Evolutionary conservation across 2,888 invertebrate species (phyloP).

Genomic region (Himalopsyche japonica): DNA sequence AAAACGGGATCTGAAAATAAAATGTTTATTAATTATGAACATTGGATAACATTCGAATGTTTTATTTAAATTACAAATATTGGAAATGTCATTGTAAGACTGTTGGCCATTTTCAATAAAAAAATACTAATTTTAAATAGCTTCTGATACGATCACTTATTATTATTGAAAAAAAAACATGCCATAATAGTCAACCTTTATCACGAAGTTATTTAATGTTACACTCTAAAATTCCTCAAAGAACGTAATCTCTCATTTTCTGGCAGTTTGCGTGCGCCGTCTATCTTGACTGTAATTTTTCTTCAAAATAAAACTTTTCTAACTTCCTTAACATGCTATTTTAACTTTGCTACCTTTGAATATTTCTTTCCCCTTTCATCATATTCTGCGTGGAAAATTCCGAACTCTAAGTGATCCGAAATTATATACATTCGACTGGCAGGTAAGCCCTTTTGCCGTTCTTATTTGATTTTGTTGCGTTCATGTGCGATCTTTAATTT

Average conservation of each 20-base stretch:
- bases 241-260: background rate
- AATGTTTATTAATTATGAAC: no score
- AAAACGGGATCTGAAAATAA: no score
- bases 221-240: background rate
- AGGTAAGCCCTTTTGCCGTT: background rate
- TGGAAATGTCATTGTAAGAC: no score
- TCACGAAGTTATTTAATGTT: background rate
- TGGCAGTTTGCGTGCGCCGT: background rate
- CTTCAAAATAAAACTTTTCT: background rate
- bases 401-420: constrained; percentile 26
- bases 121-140: no score
- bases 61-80: no score
- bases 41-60: no score
- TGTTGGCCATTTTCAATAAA: no score
- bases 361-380: constrained; percentile 15
- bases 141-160: no score
- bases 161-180: no score
- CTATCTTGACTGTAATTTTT: background rate
- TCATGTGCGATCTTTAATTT: constrained; percentile 5
- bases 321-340: constrained; percentile 18
- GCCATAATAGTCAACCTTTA: no score
- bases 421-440: constrained; percentile 22
- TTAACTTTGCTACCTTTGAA: constrained; percentile 11
- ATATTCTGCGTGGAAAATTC: constrained; percentile 12
- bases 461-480: constrained; percentile 4